Evolutionary conservation across 53 echinoderm and acorn worm genomes (phyloP), one percentile per base, ranked within the genome.

Genomic region (Henricia sp.): DNA sequence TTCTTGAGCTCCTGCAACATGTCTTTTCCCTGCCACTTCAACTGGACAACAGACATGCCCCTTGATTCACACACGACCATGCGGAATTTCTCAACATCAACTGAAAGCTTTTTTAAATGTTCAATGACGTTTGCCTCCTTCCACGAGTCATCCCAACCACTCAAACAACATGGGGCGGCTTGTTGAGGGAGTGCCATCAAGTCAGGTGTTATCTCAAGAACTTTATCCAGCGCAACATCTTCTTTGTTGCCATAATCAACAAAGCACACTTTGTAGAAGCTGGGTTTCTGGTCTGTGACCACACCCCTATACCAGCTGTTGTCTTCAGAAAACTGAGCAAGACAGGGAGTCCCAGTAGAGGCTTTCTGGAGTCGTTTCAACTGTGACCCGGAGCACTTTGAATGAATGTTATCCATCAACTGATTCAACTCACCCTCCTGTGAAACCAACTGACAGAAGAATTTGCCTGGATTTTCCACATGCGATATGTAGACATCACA

Each of bases 161-260:
- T 83, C 60, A 99, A 72, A 68, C 68, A 85, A 34, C 99, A 95
- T 68, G 92, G 86, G 6, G 94, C 93, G 3, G 92, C 94, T 30
- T 95, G 89, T 27, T 84, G 87, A 27, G 99, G 94, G 12, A 95
- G 88, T 24, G 77, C 70, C 83, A 89, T 82, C 21, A 99, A 60
- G 17, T 88, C 86, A 19, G 90, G 66, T 11, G 72, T 84, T 35
- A 99, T 94, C 63, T 84, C 82, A 52, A 87, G 86, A 51, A 99
- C 69, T 35, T 86, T 82, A 19, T 35, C 58, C 33, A 92, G 35
- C 3, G 86, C 53, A 14, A 99, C 89, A 23, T 90, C 84, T 50
- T 95, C 94, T 50, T 84, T 71, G 51, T 95, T 95, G 20, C 99
- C 99, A 63, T 94, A 99, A 64, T 99, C 99, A n/a, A 95, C 94